Percentiles rank a stretch among this genome's conserved stretches.
These are phyloP conservation scores for Tenodera sinensis DNA, from an alignment of 2,888 invertebrate genomes.

Conservation along the genomic window DNA sequence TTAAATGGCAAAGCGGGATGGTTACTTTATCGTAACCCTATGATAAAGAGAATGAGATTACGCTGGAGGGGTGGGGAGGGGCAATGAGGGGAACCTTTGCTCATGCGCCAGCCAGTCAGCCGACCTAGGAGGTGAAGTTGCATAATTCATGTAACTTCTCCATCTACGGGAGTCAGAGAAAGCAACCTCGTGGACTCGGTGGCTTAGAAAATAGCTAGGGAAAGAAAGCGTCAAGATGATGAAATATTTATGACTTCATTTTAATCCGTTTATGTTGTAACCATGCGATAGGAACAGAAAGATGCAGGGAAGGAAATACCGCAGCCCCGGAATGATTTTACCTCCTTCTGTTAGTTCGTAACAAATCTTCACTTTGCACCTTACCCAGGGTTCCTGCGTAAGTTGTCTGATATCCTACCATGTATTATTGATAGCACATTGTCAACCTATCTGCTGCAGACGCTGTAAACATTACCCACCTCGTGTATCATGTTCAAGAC, in stretches of 20 bases:
- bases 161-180: background rate
- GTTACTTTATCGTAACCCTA: too few species aligned
- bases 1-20: too few species aligned
- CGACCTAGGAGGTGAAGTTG: background rate
- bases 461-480: too few species aligned
- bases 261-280: slow-evolving; percentile 24
- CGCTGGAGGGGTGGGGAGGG: too few species aligned
- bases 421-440: too few species aligned
- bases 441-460: too few species aligned
- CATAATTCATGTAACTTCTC: slow-evolving; percentile 6
- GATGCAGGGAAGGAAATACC: background rate
- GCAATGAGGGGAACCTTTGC: background rate
- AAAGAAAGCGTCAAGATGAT: background rate
- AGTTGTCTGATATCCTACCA: too few species aligned
- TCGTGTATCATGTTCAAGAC: too few species aligned
- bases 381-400: background rate
- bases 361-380: background rate
- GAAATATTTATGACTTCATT: slow-evolving; percentile 26
- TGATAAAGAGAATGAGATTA: too few species aligned
- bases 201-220: background rate
- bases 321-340: too few species aligned
- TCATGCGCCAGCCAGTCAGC: background rate
- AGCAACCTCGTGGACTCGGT: background rate
- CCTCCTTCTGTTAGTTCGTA: background rate
- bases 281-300: background rate